Evolutionary conservation across 2,888 invertebrate species (phyloP).

Genomic region (Sesamia inferens): DNA sequence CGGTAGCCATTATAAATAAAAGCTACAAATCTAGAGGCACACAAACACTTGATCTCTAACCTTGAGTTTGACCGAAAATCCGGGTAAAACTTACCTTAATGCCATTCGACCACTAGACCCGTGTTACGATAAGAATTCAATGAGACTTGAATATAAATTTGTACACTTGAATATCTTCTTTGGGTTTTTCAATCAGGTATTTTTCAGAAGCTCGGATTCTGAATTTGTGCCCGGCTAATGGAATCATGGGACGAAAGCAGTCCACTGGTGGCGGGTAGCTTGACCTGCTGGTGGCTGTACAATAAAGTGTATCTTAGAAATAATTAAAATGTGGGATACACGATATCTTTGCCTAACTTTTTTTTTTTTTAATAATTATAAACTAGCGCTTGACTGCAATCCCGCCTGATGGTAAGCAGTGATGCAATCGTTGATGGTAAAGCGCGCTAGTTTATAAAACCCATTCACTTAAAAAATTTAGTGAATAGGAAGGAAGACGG

Average conservation of each 20-base stretch:
- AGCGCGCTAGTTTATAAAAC: no score
- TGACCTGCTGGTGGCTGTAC: no score
- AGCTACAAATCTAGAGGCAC: constrained; percentile 31
- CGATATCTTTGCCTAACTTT: no score
- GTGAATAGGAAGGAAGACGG: no score
- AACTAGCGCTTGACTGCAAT: no score
- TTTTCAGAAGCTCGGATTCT: not conserved
- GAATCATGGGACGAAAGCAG: not conserved
- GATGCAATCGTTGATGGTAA: no score
- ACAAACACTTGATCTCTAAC: constrained; percentile 40
- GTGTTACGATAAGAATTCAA: constrained; percentile 41
- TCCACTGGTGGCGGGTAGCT: no score
- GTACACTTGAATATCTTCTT: not conserved
- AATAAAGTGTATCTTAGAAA: no score
- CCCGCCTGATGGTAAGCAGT: no score
- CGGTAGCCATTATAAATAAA: constrained; percentile 31
- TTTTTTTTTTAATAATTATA: no score
- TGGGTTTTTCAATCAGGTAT: not conserved
- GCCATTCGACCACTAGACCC: constrained; percentile 36
- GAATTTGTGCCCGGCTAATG: not conserved
- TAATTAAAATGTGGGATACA: no score
- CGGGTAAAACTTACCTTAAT: constrained; percentile 50
- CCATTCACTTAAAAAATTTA: no score
- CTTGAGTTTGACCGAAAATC: constrained; percentile 36
- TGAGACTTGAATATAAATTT: constrained; percentile 8